Percentiles rank a stretch among this genome's conserved stretches.
phyloP scores from a whole-genome alignment of 2,888 invertebrate genomes.

The Byasa hedistus region DNA sequence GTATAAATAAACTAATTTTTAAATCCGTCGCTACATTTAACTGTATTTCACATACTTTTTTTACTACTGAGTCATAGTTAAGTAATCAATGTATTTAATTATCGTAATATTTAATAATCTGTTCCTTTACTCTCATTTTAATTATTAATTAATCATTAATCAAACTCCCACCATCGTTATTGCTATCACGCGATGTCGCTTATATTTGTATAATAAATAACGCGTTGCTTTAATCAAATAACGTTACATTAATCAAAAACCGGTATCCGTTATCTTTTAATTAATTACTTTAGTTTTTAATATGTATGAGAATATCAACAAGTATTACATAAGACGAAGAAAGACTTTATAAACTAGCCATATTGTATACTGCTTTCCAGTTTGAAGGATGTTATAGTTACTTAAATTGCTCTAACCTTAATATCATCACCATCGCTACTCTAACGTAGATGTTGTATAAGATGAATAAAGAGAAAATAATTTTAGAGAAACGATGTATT shows the following conservation, averaged over 20 bases:
- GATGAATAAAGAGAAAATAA: too few relatives aligned
- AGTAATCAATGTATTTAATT: neutral
- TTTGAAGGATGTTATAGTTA: too few relatives aligned
- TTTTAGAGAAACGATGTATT: too few relatives aligned
- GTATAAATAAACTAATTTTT: neutral
- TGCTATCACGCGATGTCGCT: conserved; percentile 1
- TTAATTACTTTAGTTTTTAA: neutral
- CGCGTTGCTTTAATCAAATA: conserved; percentile 2
- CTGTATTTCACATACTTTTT: too few relatives aligned
- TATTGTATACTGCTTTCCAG: too few relatives aligned
- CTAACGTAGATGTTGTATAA: too few relatives aligned
- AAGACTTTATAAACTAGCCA: too few relatives aligned
- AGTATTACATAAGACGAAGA: neutral
- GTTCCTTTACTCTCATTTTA: too few relatives aligned
- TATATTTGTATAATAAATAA: neutral
- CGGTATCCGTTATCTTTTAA: neutral
- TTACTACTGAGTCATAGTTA: too few relatives aligned
- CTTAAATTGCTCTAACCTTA: too few relatives aligned
- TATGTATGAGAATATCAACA: neutral
- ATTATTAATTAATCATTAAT: neutral
- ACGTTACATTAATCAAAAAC: conserved; percentile 2
- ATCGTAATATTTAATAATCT: neutral
- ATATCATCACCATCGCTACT: too few relatives aligned
- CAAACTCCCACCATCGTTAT: neutral
- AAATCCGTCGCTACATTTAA: neutral